phyloP scores from a whole-genome alignment of 2,888 invertebrate genomes.

The Xestia rhomboidea region DNA sequence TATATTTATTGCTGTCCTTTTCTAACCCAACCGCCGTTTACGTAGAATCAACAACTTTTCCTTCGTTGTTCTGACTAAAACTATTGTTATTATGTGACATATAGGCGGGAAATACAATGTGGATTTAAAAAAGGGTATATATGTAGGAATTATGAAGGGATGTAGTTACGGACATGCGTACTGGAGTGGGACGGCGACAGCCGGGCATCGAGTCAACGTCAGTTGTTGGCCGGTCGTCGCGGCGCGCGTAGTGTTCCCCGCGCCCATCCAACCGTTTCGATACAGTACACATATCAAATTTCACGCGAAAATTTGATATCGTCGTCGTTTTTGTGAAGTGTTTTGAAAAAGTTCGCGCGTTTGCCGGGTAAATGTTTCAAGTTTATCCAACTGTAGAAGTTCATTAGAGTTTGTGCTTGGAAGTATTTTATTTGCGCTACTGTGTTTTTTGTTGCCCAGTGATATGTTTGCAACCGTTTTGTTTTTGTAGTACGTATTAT shows the following conservation, averaged over 20 bases:
- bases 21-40: constrained; percentile 61
- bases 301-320: constrained; percentile 89
- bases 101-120: constrained; percentile 61
- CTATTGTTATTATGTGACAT: constrained; percentile 61
- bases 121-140: constrained; percentile 73
- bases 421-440: constrained; percentile 78
- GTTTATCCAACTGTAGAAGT: constrained; percentile 77
- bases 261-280: constrained; percentile 71
- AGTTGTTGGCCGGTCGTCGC: constrained; percentile 85
- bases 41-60: constrained; percentile 23
- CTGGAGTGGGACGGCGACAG: constrained; percentile 85
- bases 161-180: constrained; percentile 88
- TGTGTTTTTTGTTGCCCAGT: constrained; percentile 86
- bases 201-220: constrained; percentile 78
- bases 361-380: constrained; percentile 79
- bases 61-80: constrained; percentile 49
- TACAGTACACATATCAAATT: constrained; percentile 89
- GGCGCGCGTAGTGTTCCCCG: constrained; percentile 76
- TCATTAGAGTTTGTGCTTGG: constrained; percentile 76
- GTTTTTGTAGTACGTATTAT: constrained; percentile 83
- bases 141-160: constrained; percentile 81
- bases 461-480: constrained; percentile 79
- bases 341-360: constrained; percentile 73
- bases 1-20: constrained; percentile 73
- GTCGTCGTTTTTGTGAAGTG: constrained; percentile 88